A percentile compares a stretch with the other conserved stretches of the same genome.
Evolutionary conservation across 2,888 invertebrate genomes (phyloP).

Genomic region (Aproaerema taeniolella): DNA sequence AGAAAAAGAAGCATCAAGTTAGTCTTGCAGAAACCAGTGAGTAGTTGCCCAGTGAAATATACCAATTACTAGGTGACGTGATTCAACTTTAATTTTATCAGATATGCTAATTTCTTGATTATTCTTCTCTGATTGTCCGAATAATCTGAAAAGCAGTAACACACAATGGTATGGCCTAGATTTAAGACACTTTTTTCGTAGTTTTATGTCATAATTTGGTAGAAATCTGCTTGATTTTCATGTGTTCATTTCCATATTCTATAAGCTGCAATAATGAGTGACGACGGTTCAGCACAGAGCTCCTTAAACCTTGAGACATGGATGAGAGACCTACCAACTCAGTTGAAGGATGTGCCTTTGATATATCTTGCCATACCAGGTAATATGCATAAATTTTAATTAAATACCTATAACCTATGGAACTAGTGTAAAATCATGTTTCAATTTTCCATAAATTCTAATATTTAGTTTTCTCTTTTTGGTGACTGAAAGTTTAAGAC

Average conservation of each 20-base stretch:
- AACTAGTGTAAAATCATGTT: no score
- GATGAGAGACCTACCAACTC: slow-evolving; percentile 82
- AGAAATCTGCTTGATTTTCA: neutral
- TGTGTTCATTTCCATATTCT: slow-evolving; percentile 17
- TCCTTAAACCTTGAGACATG: slow-evolving; percentile 76
- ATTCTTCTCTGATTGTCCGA: no score
- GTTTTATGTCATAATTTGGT: neutral
- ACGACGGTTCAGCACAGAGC: slow-evolving; percentile 38
- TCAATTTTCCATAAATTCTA: no score
- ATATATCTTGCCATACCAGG: slow-evolving; percentile 87
- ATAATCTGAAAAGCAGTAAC: no score
- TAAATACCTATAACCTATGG: no score
- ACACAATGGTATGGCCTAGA: no score
- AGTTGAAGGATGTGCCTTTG: slow-evolving; percentile 78
- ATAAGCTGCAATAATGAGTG: slow-evolving; percentile 53
- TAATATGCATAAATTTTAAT: no score
- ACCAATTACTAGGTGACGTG: slow-evolving; percentile 6
- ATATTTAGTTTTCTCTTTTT: no score
- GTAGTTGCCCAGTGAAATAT: neutral
- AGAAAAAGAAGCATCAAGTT: neutral
- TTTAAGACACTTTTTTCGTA: neutral
- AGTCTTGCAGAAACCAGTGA: neutral
- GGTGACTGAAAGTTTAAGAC: no score
- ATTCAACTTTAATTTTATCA: neutral
- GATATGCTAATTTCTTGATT: neutral